Conservation (phyloP, 2,113 vertebrate genomes). For the Micronisus gabar region DNA sequence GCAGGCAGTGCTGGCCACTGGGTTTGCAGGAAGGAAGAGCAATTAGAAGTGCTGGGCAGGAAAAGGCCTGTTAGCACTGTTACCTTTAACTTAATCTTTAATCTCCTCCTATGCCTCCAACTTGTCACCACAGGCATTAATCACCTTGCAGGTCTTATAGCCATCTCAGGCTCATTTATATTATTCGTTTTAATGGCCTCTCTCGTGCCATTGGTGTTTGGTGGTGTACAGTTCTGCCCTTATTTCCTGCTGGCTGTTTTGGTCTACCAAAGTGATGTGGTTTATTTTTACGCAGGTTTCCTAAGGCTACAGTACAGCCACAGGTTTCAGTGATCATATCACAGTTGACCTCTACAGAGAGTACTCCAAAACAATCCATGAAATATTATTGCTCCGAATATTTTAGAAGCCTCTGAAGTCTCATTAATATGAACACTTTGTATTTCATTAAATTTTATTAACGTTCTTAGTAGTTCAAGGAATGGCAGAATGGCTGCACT, state of each 20-base stretch:
- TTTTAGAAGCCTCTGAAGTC: constrained; percentile 31
- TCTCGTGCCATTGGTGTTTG: not conserved
- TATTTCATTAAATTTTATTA: constrained; percentile 17
- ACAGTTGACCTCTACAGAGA: not conserved
- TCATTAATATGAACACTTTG: not conserved
- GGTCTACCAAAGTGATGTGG: not conserved
- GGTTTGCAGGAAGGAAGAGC: constrained; percentile 42
- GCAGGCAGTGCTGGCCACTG: not conserved
- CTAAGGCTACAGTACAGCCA: not conserved
- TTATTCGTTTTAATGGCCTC: constrained; percentile 28
- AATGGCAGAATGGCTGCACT: not conserved
- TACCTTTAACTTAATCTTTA: constrained; percentile 64
- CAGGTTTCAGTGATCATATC: not conserved
- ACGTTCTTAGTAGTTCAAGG: not conserved
- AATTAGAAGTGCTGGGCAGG: constrained; percentile 38
- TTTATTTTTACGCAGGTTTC: constrained; percentile 4
- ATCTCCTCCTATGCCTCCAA: constrained; percentile 55
- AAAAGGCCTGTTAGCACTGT: constrained; percentile 59
- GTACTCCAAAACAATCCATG: not conserved
- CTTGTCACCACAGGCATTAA: constrained; percentile 66
- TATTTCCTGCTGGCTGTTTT: constrained; percentile 6
- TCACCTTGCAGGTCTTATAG: constrained; percentile 39
- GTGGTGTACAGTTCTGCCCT: not conserved
- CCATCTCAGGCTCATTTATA: constrained; percentile 34
- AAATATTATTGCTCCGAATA: constrained; percentile 12